Base-by-base conservation (phyloP, 2,797 vertebrate genomes). In the Artibeus lituratus region DNA sequence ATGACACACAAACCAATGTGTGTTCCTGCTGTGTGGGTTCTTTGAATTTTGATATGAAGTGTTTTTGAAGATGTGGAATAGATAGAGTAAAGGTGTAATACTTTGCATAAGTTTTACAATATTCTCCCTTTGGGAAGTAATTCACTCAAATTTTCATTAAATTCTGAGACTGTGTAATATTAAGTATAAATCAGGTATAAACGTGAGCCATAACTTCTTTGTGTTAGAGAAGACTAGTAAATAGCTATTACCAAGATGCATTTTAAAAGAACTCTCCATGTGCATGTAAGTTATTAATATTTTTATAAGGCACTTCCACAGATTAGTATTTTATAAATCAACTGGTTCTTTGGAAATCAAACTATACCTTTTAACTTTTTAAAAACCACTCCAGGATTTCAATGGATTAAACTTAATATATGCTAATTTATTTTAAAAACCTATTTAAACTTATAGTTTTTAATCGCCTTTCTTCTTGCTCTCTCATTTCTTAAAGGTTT, bases 251-350 rank as follows among this genome's bases (percentile, higher is more conserved):
- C 84, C 39, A 80, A 84, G 82, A 55, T 70, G 35, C 44, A 70
- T 94, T 85, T 95, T 55, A 74, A 86, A 93, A 91, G 73, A 76
- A 22, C 22, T 92, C 37, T 67, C 24, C 37, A 19, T 82, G 6
- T 76, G 22, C 14, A 18, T 67, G 19, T 62, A 65, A 86, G 18
- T 91, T 92, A 72, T 10, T 90, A 44, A 49, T 83, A 44, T 80
- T 70, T 94, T 81, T 94, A 51, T 77, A 69, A 94, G 42, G 59
- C 7, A 90, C 24, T 90, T 96, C 49, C 22, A 42, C 70, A 72
- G 7, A 5, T 91, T 91, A 93, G 22, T 90, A 67, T 94, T 94
- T 97, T 92, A 94, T 72, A 86, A 87, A 73, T 85, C 87, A 93
- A 32, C 47, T 90, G 24, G 19, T 59, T 94, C 51, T 94, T 97